Evolutionary conservation across 2,888 invertebrate species (phyloP).

Genomic region (Meliscaeva auricollis): DNA sequence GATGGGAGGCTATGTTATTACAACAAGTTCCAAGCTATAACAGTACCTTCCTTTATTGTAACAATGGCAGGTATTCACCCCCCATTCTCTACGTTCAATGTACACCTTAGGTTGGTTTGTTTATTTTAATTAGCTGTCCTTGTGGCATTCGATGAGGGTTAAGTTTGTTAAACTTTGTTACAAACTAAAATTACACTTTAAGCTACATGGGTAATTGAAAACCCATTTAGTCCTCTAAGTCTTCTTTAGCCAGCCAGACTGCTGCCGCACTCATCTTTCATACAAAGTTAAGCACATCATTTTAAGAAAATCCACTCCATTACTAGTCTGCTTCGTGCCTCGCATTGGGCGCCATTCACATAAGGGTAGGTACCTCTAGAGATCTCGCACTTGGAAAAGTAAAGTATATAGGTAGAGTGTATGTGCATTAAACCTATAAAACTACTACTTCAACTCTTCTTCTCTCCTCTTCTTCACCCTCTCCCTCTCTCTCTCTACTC

Average conservation of each 20-base stretch:
- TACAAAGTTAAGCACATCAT: conserved; percentile 56
- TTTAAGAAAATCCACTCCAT: conserved; percentile 59
- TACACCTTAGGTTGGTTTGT: conserved; percentile 32
- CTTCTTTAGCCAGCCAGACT: conserved; percentile 18
- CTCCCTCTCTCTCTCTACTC: background rate
- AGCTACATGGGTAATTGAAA: conserved; percentile 52
- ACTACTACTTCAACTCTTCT: conserved; percentile 28
- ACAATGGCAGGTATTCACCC: conserved; percentile 1
- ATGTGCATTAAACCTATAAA: conserved; percentile 65
- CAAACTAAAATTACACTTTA: conserved; percentile 65
- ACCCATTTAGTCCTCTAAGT: conserved; percentile 33
- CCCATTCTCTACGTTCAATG: background rate
- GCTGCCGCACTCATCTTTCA: conserved; percentile 31
- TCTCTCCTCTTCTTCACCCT: background rate
- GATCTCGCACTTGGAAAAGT: conserved; percentile 52
- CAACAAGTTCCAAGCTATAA: conserved; percentile 37
- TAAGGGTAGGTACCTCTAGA: conserved; percentile 28
- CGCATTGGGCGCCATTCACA: conserved; percentile 26
- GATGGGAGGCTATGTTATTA: background rate
- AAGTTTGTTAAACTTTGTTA: conserved; percentile 34
- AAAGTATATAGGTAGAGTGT: conserved; percentile 26
- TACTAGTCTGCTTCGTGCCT: conserved; percentile 35
- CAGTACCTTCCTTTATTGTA: conserved; percentile 34
- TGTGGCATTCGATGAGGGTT: conserved; percentile 4
- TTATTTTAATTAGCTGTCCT: conserved; percentile 58